Evolutionary conservation across 2,888 invertebrate genomes (phyloP).

Genomic region (Trichopria drosophilae): DNA sequence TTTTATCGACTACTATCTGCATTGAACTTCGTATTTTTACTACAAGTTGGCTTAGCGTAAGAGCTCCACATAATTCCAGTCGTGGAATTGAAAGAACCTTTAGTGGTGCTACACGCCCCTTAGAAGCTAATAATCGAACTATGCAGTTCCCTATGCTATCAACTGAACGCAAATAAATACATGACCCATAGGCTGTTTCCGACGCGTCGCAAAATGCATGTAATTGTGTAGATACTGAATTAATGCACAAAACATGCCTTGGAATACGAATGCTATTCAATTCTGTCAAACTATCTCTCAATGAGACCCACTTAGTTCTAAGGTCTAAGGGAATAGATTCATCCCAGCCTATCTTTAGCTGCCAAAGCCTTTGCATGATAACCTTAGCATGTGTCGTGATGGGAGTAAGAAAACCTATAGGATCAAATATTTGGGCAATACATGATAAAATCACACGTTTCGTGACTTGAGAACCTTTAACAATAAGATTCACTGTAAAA

Average conservation of each 20-base stretch:
- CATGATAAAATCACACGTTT: not conserved
- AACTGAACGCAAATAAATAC: conserved; percentile 8
- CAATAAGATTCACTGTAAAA: not conserved
- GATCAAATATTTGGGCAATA: conserved; percentile 3
- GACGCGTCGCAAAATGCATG: conserved; percentile 20
- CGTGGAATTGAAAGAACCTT: not conserved
- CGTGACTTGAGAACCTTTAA: not conserved
- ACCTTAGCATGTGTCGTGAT: not conserved
- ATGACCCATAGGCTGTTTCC: conserved; percentile 18
- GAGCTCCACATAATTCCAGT: too few species aligned
- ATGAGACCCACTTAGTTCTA: not conserved
- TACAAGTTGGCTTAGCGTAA: not conserved
- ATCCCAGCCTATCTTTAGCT: conserved; percentile 12
- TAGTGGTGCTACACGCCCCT: not conserved
- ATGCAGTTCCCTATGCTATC: not conserved
- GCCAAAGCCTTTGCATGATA: not conserved
- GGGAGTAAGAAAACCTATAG: conserved; percentile 1
- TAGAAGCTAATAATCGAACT: not conserved
- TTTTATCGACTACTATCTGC: not conserved
- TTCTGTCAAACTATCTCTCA: not conserved
- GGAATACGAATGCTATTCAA: conserved; percentile 7
- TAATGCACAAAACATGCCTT: conserved; percentile 1
- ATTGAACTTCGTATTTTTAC: not conserved
- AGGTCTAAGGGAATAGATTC: conserved; percentile 2
- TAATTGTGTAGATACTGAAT: conserved; percentile 6